phyloP scores from a whole-genome alignment of 2,888 invertebrate species.

The Ellobium chinense region DNA sequence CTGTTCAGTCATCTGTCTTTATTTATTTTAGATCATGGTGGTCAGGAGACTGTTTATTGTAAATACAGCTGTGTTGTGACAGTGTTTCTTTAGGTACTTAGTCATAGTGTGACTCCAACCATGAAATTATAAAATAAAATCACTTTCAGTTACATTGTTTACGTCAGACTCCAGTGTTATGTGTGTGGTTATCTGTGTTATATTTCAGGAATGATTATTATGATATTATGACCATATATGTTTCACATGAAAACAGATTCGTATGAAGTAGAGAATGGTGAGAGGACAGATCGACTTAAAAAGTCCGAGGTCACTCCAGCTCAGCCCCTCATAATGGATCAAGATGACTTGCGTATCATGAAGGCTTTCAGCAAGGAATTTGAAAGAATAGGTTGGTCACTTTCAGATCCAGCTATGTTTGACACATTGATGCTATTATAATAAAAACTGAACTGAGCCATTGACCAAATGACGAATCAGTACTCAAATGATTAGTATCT shows the following conservation, averaged over 20 bases:
- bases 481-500: background rate
- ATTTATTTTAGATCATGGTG: no score
- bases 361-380: slow-evolving; percentile 82
- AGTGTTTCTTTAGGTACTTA: no score
- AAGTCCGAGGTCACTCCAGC: slow-evolving; percentile 63
- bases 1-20: no score
- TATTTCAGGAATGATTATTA: no score
- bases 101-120: no score
- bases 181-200: no score
- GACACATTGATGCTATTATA: background rate
- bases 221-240: no score
- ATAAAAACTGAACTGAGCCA: background rate
- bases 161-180: no score
- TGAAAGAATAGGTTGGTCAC: slow-evolving; percentile 81
- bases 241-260: slow-evolving; percentile 58
- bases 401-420: background rate
- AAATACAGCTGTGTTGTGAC: no score
- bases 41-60: no score
- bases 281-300: slow-evolving; percentile 52
- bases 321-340: slow-evolving; percentile 68
- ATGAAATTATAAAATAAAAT: no score
- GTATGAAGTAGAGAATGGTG: slow-evolving; percentile 52
- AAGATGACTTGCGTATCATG: slow-evolving; percentile 82
- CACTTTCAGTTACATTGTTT: no score
- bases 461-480: background rate